Evolutionary conservation across 2,888 invertebrate genomes (phyloP).

Genomic region (Cheilosia soror): DNA sequence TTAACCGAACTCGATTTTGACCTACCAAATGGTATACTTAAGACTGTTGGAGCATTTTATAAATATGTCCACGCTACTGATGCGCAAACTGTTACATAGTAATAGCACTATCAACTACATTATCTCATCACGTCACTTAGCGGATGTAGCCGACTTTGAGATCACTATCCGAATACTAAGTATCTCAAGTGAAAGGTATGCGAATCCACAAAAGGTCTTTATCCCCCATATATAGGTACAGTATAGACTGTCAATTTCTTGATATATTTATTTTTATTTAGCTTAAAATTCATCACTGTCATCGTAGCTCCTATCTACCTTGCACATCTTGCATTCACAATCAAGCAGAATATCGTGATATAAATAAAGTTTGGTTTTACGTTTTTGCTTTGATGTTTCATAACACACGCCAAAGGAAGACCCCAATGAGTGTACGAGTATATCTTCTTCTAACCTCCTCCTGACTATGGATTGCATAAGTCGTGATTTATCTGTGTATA

Average conservation of each 20-base stretch:
- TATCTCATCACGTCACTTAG: conserved; percentile 3
- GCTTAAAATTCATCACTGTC: conserved; percentile 56
- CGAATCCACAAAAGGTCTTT: conserved; percentile 46
- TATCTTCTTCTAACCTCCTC: conserved; percentile 29
- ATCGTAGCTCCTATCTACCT: conserved; percentile 19
- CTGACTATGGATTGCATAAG: conserved; percentile 39
- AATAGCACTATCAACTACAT: neutral
- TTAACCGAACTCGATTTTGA: too few relatives aligned
- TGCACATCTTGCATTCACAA: conserved; percentile 47
- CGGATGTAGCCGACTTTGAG: neutral
- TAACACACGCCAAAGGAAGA: conserved; percentile 11
- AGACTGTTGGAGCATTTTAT: too few relatives aligned
- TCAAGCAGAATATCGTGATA: conserved; percentile 37
- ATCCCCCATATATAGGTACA: neutral
- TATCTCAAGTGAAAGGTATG: conserved; percentile 33
- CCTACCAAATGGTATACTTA: too few relatives aligned
- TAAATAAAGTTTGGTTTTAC: neutral
- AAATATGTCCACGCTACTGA: too few relatives aligned
- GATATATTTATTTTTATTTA: conserved; percentile 24
- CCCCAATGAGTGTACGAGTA: neutral
- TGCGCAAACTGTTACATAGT: too few relatives aligned
- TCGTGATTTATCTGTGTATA: conserved; percentile 59
- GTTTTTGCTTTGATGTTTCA: conserved; percentile 4
- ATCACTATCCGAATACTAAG: conserved; percentile 28
- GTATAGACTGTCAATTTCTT: conserved; percentile 27